These are phyloP conservation scores for Tinea semifulvella DNA, from an alignment of 2,888 invertebrate species.

Conservation along the genomic window DNA sequence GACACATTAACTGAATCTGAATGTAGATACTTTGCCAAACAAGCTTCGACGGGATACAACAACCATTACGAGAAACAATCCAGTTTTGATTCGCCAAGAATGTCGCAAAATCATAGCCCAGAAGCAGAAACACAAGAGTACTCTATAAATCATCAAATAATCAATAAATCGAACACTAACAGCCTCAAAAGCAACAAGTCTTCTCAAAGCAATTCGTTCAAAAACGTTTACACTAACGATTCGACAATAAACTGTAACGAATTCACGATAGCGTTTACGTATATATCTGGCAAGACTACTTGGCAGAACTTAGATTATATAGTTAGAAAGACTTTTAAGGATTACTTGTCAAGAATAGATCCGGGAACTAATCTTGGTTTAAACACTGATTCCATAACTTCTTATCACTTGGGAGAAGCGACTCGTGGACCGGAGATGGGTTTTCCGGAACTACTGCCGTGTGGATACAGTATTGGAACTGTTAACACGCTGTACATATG, in stretches of 20 bases:
- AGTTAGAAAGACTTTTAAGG: conserved; percentile 92
- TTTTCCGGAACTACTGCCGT: conserved; percentile 90
- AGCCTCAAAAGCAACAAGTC: conserved; percentile 67
- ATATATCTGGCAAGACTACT: conserved; percentile 90
- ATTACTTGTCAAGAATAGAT: conserved; percentile 92
- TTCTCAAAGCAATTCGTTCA: conserved; percentile 58
- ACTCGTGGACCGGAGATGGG: conserved; percentile 81
- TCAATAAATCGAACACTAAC: conserved; percentile 62
- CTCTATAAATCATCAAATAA: conserved; percentile 39
- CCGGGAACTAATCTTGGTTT: conserved; percentile 88
- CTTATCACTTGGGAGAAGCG: conserved; percentile 93
- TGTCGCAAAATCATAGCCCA: conserved; percentile 56
- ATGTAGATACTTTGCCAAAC: conserved; percentile 66
- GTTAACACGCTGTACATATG: conserved; percentile 90
- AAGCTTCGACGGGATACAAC: conserved; percentile 47
- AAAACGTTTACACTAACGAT: conserved; percentile 58
- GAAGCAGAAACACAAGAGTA: conserved; percentile 54
- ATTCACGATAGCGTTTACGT: conserved; percentile 87
- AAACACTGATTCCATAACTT: conserved; percentile 87
- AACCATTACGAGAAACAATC: conserved; percentile 58
- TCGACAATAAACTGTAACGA: conserved; percentile 72
- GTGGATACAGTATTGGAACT: conserved; percentile 92
- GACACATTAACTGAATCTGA: conserved; percentile 72
- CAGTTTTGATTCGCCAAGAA: conserved; percentile 55
- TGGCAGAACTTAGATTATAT: conserved; percentile 96